Conservation (phyloP, 2,888 invertebrate species). For the Dasysyrphus tricinctus region DNA sequence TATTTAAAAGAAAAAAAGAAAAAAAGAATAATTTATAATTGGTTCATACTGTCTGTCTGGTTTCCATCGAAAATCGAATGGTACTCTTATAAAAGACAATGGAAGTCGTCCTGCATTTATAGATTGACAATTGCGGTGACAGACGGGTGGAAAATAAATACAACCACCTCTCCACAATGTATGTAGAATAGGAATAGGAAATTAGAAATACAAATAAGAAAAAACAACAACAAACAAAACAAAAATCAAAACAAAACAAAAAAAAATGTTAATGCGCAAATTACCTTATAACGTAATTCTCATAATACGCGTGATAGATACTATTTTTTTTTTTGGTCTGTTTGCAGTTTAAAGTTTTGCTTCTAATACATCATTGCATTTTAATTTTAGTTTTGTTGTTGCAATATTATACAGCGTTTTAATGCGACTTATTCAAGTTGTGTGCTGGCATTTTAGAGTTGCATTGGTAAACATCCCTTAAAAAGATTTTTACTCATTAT, state of each 20-base stretch:
- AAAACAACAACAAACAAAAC: conserved; percentile 2
- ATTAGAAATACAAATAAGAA: neutral
- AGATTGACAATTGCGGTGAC: neutral
- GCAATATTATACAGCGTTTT: neutral
- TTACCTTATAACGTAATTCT: conserved; percentile 60
- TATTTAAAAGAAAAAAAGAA: neutral
- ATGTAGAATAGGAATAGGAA: neutral
- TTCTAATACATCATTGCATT: conserved; percentile 28
- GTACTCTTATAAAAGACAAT: conserved; percentile 1
- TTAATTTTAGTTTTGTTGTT: conserved; percentile 8
- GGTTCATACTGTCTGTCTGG: conserved; percentile 17
- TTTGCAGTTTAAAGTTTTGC: conserved; percentile 11
- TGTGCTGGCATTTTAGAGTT: neutral
- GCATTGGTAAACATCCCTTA: conserved; percentile 25
- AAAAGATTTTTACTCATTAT: conserved; percentile 10
- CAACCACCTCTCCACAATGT: conserved; percentile 38
- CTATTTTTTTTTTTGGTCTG: conserved; percentile 18
- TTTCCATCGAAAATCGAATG: neutral
- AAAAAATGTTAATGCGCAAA: conserved; percentile 61
- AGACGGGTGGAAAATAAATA: conserved; percentile 32
- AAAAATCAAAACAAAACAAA: neutral
- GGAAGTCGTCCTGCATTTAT: conserved; percentile 38
- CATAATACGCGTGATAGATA: conserved; percentile 54
- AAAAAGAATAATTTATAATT: neutral
- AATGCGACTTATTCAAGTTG: conserved; percentile 18